Percentiles rank a stretch among this genome's conserved stretches.
phyloP scores from a whole-genome alignment of 2,797 vertebrate species.

The Sardinella longiceps region DNA sequence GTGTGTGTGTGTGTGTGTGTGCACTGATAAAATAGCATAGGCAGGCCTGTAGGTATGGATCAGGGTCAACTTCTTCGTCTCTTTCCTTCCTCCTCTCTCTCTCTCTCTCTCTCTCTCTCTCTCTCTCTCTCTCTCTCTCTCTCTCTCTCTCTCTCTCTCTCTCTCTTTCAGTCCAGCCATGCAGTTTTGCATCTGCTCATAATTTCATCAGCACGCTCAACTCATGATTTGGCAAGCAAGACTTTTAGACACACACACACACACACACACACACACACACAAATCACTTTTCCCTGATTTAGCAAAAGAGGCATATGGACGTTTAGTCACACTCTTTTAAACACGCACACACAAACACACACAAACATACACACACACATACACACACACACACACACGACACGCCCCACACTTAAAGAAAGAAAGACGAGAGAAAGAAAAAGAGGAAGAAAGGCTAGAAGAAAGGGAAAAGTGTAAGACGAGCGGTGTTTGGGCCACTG shows the following conservation, averaged over 20 bases:
- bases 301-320: constrained; percentile 14
- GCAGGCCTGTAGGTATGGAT: neutral
- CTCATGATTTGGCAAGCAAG: neutral
- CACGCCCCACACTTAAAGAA: constrained; percentile 15
- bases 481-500: constrained; percentile 58
- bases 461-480: constrained; percentile 59
- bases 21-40: neutral
- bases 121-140: too few species aligned
- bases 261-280: constrained; percentile 32
- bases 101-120: neutral
- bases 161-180: neutral
- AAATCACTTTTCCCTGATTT: constrained; percentile 8
- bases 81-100: neutral
- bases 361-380: constrained; percentile 12
- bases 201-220: neutral
- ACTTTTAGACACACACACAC: too few species aligned
- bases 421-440: constrained; percentile 68
- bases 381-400: constrained; percentile 32
- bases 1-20: neutral
- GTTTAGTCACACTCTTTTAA: constrained; percentile 1
- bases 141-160: too few species aligned
- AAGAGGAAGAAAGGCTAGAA: constrained; percentile 67
- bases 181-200: neutral
- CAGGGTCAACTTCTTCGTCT: neutral
- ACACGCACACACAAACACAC: neutral